phyloP scores from a whole-genome alignment of 2,113 vertebrate species.

The Trichomycterus rosablanca region DNA sequence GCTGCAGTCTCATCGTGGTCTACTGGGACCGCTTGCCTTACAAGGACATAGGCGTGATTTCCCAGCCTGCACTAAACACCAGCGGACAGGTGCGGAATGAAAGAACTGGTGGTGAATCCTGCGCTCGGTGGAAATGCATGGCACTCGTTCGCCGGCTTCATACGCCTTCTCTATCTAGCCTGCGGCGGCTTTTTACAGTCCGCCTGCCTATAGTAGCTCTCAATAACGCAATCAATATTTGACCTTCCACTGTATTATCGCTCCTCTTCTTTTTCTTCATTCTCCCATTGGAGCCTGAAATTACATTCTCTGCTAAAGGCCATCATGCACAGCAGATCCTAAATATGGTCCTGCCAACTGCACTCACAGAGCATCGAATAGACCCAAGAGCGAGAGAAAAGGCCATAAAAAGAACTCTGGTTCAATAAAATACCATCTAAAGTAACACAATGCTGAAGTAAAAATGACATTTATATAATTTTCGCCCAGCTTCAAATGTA shows the following conservation, averaged over 20 bases:
- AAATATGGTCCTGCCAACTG: conserved; percentile 53
- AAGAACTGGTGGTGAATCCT: conserved; percentile 30
- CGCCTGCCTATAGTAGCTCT: conserved; percentile 34
- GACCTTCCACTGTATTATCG: conserved; percentile 50
- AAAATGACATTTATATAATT: background rate
- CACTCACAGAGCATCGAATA: conserved; percentile 26
- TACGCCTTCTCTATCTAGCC: conserved; percentile 13
- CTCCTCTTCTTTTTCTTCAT: conserved; percentile 48
- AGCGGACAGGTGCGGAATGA: conserved; percentile 39
- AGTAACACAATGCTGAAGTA: background rate
- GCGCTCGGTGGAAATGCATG: conserved; percentile 24
- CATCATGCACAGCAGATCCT: conserved; percentile 50
- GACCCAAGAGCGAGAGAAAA: conserved; percentile 24
- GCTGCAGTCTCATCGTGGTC: conserved; percentile 28
- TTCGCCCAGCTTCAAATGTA: no score
- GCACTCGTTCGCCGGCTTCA: conserved; percentile 10
- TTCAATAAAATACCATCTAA: background rate
- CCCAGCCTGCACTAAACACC: conserved; percentile 41
- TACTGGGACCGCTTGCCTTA: conserved; percentile 33
- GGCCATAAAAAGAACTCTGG: conserved; percentile 22
- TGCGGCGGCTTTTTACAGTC: conserved; percentile 32
- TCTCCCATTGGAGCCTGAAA: conserved; percentile 60
- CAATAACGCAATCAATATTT: conserved; percentile 60
- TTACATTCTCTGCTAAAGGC: conserved; percentile 61
- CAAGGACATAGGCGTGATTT: conserved; percentile 44